These are phyloP conservation scores for Nowickia ferox DNA, from an alignment of 2,888 invertebrate species.

Conservation along the genomic window DNA sequence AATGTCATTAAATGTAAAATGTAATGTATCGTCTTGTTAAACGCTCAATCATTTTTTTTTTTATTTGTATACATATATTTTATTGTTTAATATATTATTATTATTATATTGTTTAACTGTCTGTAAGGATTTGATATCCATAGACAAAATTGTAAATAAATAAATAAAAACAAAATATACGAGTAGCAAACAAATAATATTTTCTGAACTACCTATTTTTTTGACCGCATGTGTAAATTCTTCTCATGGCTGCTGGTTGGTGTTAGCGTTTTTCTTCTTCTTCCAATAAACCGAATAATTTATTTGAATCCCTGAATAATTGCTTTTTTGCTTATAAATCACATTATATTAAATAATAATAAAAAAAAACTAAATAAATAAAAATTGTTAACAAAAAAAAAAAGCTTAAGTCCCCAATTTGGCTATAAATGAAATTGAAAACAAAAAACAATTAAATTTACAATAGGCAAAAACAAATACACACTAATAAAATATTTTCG, in stretches of 20 bases:
- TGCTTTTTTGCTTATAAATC: slow-evolving; percentile 25
- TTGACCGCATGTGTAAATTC: background rate
- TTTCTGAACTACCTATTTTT: too few species aligned
- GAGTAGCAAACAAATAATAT: background rate
- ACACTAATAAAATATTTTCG: slow-evolving; percentile 26
- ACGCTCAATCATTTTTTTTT: too few species aligned
- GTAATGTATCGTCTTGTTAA: too few species aligned
- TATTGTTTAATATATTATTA: too few species aligned
- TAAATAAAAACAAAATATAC: background rate
- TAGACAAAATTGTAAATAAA: too few species aligned
- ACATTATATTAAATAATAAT: slow-evolving; percentile 17
- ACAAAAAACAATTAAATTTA: slow-evolving; percentile 28
- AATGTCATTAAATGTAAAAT: too few species aligned
- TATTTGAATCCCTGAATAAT: slow-evolving; percentile 25
- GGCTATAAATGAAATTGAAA: slow-evolving; percentile 34
- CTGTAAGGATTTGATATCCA: too few species aligned
- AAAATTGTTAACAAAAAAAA: background rate
- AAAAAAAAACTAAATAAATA: background rate
- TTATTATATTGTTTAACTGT: too few species aligned
- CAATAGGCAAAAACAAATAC: background rate
- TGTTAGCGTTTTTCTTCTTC: slow-evolving; percentile 6
- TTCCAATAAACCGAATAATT: background rate
- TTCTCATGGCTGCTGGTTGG: background rate
- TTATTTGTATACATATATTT: too few species aligned
- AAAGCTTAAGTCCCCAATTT: slow-evolving; percentile 43